Conservation (phyloP, 2,797 vertebrate species). For the Telmatherina bonti region DNA sequence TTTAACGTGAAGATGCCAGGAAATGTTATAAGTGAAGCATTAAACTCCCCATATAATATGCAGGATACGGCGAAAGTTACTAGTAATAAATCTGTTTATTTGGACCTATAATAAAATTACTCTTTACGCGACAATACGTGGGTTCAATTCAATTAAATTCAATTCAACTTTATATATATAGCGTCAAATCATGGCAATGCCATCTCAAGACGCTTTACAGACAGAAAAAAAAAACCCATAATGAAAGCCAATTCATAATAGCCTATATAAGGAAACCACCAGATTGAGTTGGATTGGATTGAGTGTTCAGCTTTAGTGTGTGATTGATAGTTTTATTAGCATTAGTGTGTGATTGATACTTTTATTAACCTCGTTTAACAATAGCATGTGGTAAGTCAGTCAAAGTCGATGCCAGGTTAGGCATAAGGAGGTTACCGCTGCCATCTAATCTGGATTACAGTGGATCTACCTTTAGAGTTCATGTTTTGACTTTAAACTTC, state of each 20-base stretch:
- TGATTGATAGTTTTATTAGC: too few relatives aligned
- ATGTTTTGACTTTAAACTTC: conserved; percentile 55
- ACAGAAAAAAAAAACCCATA: too few relatives aligned
- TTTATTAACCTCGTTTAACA: background rate
- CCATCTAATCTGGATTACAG: conserved; percentile 72
- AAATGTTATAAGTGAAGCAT: conserved; percentile 2
- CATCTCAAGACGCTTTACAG: too few relatives aligned
- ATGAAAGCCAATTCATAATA: too few relatives aligned
- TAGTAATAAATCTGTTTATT: background rate
- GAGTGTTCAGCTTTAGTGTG: too few relatives aligned
- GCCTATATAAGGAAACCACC: too few relatives aligned
- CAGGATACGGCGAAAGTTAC: background rate
- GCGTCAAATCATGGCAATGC: too few relatives aligned
- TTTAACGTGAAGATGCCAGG: conserved; percentile 12
- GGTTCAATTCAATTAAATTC: too few relatives aligned
- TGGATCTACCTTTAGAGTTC: conserved; percentile 58
- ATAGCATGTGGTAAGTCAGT: conserved; percentile 30
- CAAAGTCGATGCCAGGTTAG: conserved; percentile 25
- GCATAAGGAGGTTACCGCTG: conserved; percentile 42
- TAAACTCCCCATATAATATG: background rate
- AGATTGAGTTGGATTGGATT: too few relatives aligned
- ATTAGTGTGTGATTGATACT: conserved; percentile 35
- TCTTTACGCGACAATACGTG: background rate
- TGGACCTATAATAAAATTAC: background rate
- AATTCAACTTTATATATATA: too few relatives aligned